These are phyloP conservation scores for Xenopus laevis DNA, from an alignment of 2,113 vertebrate genomes.

Conservation along the genomic window DNA sequence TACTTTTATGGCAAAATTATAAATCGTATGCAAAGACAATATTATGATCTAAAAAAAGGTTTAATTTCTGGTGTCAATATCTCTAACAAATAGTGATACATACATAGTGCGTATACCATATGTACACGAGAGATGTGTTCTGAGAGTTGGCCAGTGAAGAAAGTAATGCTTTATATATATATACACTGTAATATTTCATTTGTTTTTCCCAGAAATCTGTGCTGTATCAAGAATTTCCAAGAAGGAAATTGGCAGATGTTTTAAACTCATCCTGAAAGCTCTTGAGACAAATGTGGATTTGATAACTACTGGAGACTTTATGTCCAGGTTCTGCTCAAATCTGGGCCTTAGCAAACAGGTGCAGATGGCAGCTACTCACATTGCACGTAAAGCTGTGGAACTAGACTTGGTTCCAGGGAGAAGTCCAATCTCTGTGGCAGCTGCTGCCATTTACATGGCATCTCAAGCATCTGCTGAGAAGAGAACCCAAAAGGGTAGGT, in stretches of 20 bases:
- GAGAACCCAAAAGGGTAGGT: conserved; percentile 93
- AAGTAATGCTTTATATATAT: too few species aligned
- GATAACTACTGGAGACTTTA: conserved; percentile 97
- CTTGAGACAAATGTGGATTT: conserved; percentile 97
- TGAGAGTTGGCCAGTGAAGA: too few species aligned
- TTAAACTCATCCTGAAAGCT: conserved; percentile 96
- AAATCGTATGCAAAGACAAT: too few species aligned
- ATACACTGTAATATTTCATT: background rate
- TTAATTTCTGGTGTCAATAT: too few species aligned
- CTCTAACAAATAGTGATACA: too few species aligned
- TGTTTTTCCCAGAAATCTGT: conserved; percentile 82
- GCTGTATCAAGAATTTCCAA: conserved; percentile 97
- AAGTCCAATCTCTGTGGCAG: conserved; percentile 95
- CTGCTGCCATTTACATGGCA: conserved; percentile 98
- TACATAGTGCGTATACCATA: too few species aligned
- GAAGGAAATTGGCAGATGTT: conserved; percentile 97
- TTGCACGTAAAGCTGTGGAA: conserved; percentile 93
- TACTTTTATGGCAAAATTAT: too few species aligned
- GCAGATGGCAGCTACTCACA: conserved; percentile 94
- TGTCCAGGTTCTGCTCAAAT: conserved; percentile 98
- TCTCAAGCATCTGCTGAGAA: conserved; percentile 97
- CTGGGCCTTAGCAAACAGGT: conserved; percentile 94
- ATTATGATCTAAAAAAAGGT: too few species aligned
- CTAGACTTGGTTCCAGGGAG: conserved; percentile 93
- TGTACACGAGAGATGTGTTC: too few species aligned